Conservation (phyloP, 2,113 vertebrate species). For the Dinomys branickii region DNA sequence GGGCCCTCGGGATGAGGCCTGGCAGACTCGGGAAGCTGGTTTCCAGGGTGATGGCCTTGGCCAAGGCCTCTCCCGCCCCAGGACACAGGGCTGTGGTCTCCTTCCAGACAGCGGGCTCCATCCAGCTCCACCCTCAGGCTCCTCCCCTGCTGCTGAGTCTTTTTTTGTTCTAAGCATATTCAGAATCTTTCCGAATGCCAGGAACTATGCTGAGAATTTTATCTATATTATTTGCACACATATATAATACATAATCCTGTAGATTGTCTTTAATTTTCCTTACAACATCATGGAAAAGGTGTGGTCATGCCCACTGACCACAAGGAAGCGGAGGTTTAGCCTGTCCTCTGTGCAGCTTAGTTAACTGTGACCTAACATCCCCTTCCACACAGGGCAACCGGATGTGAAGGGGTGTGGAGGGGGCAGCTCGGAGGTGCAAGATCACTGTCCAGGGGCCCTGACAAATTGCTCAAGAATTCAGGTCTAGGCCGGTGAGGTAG, state of each 20-base stretch:
- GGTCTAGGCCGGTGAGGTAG: background rate
- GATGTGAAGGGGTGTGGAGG: background rate
- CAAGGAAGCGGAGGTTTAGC: background rate
- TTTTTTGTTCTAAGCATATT: background rate
- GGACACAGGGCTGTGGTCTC: background rate
- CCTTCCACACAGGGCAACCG: accelerated
- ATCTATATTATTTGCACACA: too few relatives aligned
- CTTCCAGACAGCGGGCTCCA: background rate
- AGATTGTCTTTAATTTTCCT: background rate
- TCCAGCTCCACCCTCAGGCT: background rate
- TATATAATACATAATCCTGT: background rate
- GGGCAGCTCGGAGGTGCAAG: background rate
- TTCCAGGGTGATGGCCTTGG: slow-evolving; percentile 60
- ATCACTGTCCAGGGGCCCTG: background rate
- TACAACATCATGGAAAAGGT: background rate
- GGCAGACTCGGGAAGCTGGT: slow-evolving; percentile 15
- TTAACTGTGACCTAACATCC: background rate
- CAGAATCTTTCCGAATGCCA: background rate
- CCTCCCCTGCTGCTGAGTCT: background rate
- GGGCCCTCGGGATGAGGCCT: background rate
- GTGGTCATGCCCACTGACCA: background rate
- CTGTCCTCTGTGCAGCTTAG: background rate
- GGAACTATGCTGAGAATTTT: background rate
- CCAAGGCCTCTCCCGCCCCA: background rate
- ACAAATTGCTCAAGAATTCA: background rate